Conservation (phyloP, 2,113 vertebrate genomes). For the Lipotes vexillifer region DNA sequence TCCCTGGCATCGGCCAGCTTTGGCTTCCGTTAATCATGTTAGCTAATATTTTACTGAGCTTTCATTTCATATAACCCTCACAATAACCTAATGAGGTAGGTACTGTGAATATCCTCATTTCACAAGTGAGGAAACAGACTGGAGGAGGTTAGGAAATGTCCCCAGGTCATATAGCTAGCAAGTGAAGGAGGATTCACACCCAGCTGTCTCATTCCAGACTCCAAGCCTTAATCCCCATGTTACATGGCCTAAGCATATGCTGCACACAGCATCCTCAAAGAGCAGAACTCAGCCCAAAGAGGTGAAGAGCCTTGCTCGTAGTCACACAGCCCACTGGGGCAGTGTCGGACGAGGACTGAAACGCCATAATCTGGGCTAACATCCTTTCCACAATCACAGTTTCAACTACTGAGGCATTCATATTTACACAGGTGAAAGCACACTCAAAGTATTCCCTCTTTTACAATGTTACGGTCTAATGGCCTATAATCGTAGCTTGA, state of each 20-base stretch:
- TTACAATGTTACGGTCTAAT: neutral
- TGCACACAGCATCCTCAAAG: neutral
- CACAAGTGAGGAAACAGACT: neutral
- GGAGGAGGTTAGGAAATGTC: neutral
- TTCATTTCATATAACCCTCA: neutral
- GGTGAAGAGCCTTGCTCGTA: neutral
- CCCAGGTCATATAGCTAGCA: neutral
- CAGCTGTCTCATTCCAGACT: neutral
- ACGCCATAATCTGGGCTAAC: neutral
- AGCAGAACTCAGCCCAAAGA: neutral
- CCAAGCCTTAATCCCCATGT: neutral
- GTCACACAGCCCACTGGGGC: neutral
- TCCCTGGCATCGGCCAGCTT: neutral
- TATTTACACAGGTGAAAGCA: neutral
- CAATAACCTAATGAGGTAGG: neutral
- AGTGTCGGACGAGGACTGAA: neutral
- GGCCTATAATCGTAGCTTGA: neutral
- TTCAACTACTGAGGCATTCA: neutral
- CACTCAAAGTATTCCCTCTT: neutral
- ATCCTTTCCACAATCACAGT: neutral
- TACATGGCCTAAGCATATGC: fast-evolving
- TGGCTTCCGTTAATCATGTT: neutral
- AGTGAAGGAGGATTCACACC: neutral
- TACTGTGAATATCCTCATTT: neutral
- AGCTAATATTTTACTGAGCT: neutral